Percentiles rank a stretch among this genome's conserved stretches.
These are phyloP conservation scores for Lynx canadensis DNA, from an alignment of 2,113 vertebrate species.

Conservation along the genomic window DNA sequence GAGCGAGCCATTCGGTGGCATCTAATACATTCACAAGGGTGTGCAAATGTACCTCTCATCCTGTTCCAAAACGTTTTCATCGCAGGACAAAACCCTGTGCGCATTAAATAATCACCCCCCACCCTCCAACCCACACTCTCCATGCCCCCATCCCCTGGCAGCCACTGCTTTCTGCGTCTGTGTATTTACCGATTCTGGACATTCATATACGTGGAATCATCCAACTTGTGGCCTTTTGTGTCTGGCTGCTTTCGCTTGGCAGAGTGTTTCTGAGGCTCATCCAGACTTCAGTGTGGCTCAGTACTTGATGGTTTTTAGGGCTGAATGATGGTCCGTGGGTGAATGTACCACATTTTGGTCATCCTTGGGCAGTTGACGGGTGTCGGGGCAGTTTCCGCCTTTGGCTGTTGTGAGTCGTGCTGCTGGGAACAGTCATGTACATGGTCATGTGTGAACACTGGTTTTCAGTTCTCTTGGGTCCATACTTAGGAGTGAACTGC, in stretches of 20 bases:
- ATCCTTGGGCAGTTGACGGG: background rate
- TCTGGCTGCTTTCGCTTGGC: background rate
- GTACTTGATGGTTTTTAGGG: background rate
- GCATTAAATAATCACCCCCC: no score
- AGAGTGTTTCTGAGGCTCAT: background rate
- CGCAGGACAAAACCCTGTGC: background rate
- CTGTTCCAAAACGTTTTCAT: background rate
- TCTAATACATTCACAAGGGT: background rate
- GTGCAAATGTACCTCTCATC: background rate
- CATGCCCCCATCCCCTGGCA: background rate
- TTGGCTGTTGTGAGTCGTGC: background rate
- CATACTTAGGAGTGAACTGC: no score
- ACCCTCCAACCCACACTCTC: no score
- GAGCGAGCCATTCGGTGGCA: background rate
- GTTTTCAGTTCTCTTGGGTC: background rate
- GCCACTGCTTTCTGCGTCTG: background rate
- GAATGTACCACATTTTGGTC: background rate
- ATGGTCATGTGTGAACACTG: no score
- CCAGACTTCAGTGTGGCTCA: background rate
- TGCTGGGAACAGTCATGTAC: background rate
- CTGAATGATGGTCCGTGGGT: fast-evolving
- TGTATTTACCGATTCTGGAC: background rate
- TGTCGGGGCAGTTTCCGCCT: background rate
- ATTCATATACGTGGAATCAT: background rate
- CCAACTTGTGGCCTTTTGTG: background rate